Evolutionary conservation across 2,797 vertebrate genomes (phyloP), one percentile per base, ranked within the genome.

Genomic region (Anas capensis): DNA sequence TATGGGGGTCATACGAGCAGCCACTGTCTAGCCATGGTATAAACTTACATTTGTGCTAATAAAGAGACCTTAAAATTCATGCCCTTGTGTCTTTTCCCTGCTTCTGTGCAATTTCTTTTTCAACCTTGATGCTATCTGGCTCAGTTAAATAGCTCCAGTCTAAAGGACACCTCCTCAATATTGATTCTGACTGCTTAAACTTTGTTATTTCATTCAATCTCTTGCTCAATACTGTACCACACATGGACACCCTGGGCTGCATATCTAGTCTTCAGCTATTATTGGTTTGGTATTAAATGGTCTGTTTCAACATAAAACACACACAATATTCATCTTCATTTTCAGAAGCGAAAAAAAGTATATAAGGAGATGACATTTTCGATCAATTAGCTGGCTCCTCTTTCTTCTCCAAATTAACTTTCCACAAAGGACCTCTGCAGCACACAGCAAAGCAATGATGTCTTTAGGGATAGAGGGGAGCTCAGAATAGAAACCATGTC

Each of bases 241-340:
- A 90, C 70, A 42, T 34, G 88, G 79, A 42, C 86, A 92, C 46
- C 46, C 70, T 8, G 6, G 82, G 77, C 89, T 89, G 81, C 83
- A n/a, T 57, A 64, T 64, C 54, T 71, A 91, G 86, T 86, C 48
- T 83, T 85, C 77, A 92, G 65, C 77, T 73, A 34, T 88, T 78
- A 46, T 31, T 83, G 68, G 62, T 73, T 87, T 77, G 51, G 36
- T 84, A 93, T 90, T 92, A 91, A 96, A 95, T 92, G 88, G 33
- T 68, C 70, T 93, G 81, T 73, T 96, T 91, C 87, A 91, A 82
- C 62, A 88, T 48, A 86, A 93, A 83, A 65, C 71, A 92, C 40
- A 90, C 89, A 94, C 36, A 77, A 29, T 71, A 96, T 96, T 95
- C 49, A 94, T 97, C 95, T 96, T 95, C 58, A 94, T 96, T 93